Evolutionary conservation across 2,888 invertebrate genomes (phyloP).

Genomic region (Tryphoninae sp.): DNA sequence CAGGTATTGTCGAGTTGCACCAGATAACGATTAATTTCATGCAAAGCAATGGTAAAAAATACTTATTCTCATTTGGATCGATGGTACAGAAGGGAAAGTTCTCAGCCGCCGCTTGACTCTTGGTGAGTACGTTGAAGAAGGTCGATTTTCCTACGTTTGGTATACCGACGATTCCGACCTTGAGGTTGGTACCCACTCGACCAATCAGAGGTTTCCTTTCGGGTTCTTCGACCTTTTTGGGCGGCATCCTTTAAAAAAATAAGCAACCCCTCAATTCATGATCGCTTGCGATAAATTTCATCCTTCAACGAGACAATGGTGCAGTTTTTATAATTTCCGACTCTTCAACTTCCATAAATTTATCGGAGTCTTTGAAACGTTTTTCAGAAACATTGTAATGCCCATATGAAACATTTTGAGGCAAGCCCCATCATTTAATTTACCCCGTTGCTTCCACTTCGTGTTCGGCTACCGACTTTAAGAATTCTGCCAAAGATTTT

Average conservation of each 20-base stretch:
- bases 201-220: slow-evolving; percentile 96
- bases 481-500: slow-evolving; percentile 24
- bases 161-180: slow-evolving; percentile 97
- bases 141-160: slow-evolving; percentile 99
- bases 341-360: too few species aligned
- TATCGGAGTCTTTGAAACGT: not conserved
- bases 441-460: too few species aligned
- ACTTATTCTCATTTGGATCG: slow-evolving; percentile 99
- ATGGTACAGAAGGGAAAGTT: slow-evolving; percentile 99
- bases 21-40: not conserved
- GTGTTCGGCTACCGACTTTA: slow-evolving; percentile 7
- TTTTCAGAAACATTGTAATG: not conserved
- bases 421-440: too few species aligned
- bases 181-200: slow-evolving; percentile 96
- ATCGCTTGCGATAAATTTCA: slow-evolving; percentile 11
- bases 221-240: slow-evolving; percentile 94
- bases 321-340: not conserved
- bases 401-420: not conserved
- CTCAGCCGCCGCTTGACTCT: slow-evolving; percentile 98
- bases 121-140: slow-evolving; percentile 99
- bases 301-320: not conserved
- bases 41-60: slow-evolving; percentile 77
- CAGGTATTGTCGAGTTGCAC: not conserved
- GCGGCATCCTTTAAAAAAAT: slow-evolving; percentile 85
- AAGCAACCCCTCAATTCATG: slow-evolving; percentile 11